Base-by-base conservation (phyloP, 92 coral and sea anemone genomes). In the Paragorgia papillata region DNA sequence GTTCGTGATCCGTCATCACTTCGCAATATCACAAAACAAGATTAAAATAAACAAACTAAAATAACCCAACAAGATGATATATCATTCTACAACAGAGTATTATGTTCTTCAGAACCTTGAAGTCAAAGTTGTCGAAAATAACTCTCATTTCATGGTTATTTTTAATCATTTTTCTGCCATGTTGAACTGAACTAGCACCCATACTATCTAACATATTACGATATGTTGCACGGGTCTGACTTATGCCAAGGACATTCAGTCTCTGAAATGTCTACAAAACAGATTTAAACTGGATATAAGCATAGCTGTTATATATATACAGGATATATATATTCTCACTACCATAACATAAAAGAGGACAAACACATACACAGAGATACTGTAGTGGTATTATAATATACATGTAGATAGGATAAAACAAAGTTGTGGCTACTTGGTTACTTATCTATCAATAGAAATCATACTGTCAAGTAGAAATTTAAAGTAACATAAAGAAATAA, bases 121-220 rank as follows among this genome's bases (percentile, higher is more conserved):
- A 85, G 25, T 85, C 85, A 49, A 85, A 79, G 53, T 73, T 85
- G 60, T 85, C 89, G 71, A 71, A 84, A 0, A 69, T 73, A 14
- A 60, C 1, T 6, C 84, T 29, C 14, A 79, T n/a, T 21, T 79
- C 79, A 2, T 28, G 26, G n/a, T 85, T 81, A 24, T 79, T 32
- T 27, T 63, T 22, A 40, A 80, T 39, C 70, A 34, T 49, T 22
- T 65, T 53, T 64, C 82, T 80, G 29, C 78, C 21, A 12, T 59
- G 51, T 2, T 68, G 32, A 0, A 25, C 20, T 19, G 59, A 13
- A 25, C 64, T 76, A 35, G 22, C 85, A 41, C 65, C 80, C 2
- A 80, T 46, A 35, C 64, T 81, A 73, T 85, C 89, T 24, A 79
- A 29, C 31, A 79, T 51, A 9, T 66, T 79, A 22, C 75, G 57